A percentile compares a stretch with the other conserved stretches of the same genome.
These are phyloP conservation scores for Alcedo quadribrachys DNA, from an alignment of 2,797 vertebrate genomes.

Conservation along the genomic window DNA sequence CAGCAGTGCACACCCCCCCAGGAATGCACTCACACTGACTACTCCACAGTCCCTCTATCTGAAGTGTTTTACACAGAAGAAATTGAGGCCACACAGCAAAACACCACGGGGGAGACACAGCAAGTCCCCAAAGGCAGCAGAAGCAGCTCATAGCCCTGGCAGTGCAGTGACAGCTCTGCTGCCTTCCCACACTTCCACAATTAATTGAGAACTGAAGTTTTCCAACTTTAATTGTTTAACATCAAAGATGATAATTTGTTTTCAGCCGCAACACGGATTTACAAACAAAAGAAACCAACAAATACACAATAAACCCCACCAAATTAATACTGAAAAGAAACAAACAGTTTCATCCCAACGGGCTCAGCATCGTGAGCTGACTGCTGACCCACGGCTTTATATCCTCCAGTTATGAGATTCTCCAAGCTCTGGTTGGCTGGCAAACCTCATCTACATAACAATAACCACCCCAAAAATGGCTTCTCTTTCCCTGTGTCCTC, in stretches of 20 bases:
- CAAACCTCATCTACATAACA: constrained; percentile 4
- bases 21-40: neutral
- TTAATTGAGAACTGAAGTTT: neutral
- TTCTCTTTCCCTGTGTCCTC: neutral
- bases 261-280: neutral
- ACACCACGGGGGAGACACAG: neutral
- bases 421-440: neutral
- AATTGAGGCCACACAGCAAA: neutral
- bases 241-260: neutral
- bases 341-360: rapidly evolving
- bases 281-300: neutral
- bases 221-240: neutral
- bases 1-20: neutral
- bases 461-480: neutral
- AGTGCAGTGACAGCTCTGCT: neutral
- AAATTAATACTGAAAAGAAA: neutral
- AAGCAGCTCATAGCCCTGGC: neutral
- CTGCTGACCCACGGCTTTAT: neutral
- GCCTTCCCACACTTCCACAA: neutral
- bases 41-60: neutral
- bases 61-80: neutral
- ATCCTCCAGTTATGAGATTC: neutral
- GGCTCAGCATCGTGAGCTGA: neutral
- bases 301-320: rapidly evolving
- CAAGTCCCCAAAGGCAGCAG: neutral